Base-by-base conservation (phyloP, 2,888 invertebrate genomes). In the Scaptodrosophila latifasciaeformis region DNA sequence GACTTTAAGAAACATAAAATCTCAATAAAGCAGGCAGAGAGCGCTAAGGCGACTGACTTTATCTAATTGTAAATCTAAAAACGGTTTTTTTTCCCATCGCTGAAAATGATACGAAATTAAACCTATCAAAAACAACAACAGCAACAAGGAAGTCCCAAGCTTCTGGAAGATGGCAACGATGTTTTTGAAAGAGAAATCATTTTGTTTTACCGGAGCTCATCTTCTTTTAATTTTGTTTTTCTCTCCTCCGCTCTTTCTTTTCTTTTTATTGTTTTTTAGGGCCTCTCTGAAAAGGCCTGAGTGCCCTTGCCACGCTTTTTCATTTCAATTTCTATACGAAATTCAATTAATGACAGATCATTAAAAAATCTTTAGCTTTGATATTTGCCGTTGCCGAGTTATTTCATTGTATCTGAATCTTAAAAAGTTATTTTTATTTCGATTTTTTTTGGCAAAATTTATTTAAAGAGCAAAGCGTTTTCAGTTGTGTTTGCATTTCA, bases 301-400 rank as follows among this genome's bases (percentile, higher is more conserved):
- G 19, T 53, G 58, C 66, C 74, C 70, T 63, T 58, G 63, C 56
- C 57, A 65, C 63, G 67, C 70, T 62, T 67, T 74, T 70, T 54
- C 71, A 78, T 70, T 70, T 62, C 60, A 65, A 67, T 77, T 67
- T 69, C 62, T 72, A 72, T 66, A 62, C 59, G 52, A 67, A 79
- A 67, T 77, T 80, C 84, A 84, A 84, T 84, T 83, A 83, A 83
- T 83, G 84, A 70, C 74, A 72, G 78, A 75, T 79, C 83, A 84
- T 83, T 84, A 84, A 82, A 75, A 78, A 62, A 59, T 64, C 67
- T 68, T 70, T 62, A 67, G 62, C 74, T 84, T 83, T 81, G 83
- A 82, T 76, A 66, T 76, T 70, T 50, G 76, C 76, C 70, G 67
- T 66, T 57, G 58, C 64, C 64, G 60, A 75, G 69, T 64, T 71